A percentile compares a stretch with the other conserved stretches of the same genome.
Conservation (phyloP, 2,888 invertebrate genomes). For the Brachyptera putata region DNA sequence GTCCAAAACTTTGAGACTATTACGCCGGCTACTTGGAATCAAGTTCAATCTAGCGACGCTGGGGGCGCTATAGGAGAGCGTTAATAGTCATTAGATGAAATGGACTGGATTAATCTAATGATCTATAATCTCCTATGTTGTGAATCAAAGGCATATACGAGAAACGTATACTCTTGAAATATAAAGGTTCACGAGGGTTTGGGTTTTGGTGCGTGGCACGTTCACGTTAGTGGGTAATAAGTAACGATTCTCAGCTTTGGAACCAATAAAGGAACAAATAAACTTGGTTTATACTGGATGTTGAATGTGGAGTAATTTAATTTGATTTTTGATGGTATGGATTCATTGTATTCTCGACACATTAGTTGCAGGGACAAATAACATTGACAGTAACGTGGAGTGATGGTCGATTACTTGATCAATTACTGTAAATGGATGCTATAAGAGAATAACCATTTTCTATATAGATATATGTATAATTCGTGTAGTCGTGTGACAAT, state of each 20-base stretch:
- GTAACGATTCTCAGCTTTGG: neutral
- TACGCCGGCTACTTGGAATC: constrained; percentile 5
- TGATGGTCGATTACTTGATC: no score
- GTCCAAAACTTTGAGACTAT: neutral
- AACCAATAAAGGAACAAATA: neutral
- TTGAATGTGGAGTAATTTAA: no score
- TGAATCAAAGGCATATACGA: constrained; percentile 20
- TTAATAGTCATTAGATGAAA: constrained; percentile 32
- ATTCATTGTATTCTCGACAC: no score
- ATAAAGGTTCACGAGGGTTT: neutral
- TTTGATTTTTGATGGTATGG: no score
- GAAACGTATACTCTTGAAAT: neutral
- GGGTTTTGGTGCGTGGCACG: neutral
- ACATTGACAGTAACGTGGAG: no score
- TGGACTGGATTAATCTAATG: constrained; percentile 29
- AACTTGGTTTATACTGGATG: neutral
- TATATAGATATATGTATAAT: no score
- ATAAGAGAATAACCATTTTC: no score
- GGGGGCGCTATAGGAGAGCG: no score
- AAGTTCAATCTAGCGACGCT: constrained; percentile 8
- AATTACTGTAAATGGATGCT: no score
- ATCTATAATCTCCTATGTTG: constrained; percentile 25
- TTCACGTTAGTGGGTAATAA: neutral
- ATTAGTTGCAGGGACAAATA: no score
- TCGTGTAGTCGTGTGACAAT: no score